Conservation (phyloP, 1,140 invertebrate species). For the Hyles euphorbiae region DNA sequence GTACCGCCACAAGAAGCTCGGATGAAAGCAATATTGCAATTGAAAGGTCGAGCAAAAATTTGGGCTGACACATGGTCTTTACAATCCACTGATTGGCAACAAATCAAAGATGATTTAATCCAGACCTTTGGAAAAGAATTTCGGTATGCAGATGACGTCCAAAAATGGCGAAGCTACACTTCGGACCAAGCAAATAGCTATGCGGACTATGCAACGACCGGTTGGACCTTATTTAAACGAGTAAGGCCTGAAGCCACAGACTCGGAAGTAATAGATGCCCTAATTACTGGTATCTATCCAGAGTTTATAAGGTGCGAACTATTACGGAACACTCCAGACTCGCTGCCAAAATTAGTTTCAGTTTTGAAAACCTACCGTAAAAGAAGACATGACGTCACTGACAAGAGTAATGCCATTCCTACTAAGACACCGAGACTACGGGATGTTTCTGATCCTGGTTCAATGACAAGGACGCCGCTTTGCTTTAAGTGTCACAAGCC, state of each 20-base stretch:
- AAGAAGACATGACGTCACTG: constrained; percentile 7
- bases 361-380: constrained; percentile 30
- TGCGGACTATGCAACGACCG: constrained; percentile 27
- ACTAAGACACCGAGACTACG: neutral
- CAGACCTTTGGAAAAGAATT: constrained; percentile 26
- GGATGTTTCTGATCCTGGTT: too few species aligned
- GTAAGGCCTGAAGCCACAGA: constrained; percentile 25
- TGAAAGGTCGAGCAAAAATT: constrained; percentile 29
- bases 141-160: constrained; percentile 29
- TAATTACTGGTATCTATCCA: constrained; percentile 32
- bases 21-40: constrained; percentile 31
- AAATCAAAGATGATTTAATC: constrained; percentile 28
- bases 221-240: constrained; percentile 24
- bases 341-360: constrained; percentile 22
- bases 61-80: constrained; percentile 34
- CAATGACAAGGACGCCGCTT: neutral
- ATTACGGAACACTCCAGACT: constrained; percentile 24
- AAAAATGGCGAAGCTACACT: constrained; percentile 28
- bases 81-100: constrained; percentile 23
- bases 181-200: constrained; percentile 26
- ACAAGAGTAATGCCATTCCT: neutral
- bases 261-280: constrained; percentile 18
- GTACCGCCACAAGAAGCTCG: constrained; percentile 28
- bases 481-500: constrained; percentile 26
- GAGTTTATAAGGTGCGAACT: constrained; percentile 27